Evolutionary conservation across 2,797 vertebrate genomes (phyloP).

Genomic region (Dallia pectoralis): DNA sequence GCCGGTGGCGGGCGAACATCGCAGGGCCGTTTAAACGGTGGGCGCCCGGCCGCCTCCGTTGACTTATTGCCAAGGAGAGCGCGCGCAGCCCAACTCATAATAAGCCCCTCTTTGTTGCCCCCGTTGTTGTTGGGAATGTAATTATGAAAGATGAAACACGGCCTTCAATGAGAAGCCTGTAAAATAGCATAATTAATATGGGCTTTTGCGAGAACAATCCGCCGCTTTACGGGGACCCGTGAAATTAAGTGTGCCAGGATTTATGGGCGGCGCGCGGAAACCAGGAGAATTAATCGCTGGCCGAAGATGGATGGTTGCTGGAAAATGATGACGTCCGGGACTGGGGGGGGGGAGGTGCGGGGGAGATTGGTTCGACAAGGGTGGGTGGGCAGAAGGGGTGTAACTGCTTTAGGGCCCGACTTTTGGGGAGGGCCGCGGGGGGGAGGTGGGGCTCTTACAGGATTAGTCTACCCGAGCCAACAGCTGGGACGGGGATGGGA

Average conservation of each 20-base stretch:
- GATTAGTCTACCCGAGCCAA: constrained; percentile 76
- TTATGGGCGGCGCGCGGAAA: constrained; percentile 97
- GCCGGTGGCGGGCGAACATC: constrained; percentile 16
- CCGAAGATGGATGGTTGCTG: constrained; percentile 98
- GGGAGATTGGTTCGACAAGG: constrained; percentile 63
- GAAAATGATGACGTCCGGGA: constrained; percentile 95
- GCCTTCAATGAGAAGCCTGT: constrained; percentile 98
- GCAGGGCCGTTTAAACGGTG: constrained; percentile 13
- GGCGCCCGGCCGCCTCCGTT: constrained; percentile 48
- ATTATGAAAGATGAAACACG: constrained; percentile 99
- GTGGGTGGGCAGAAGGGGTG: constrained; percentile 73
- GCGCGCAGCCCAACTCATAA: constrained; percentile 84
- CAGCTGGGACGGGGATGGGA: constrained; percentile 73
- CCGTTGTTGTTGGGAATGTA: constrained; percentile 92
- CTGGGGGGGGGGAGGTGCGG: constrained; percentile 66
- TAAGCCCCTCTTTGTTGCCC: constrained; percentile 86
- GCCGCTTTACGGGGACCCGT: constrained; percentile 92
- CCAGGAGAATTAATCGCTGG: constrained; percentile 96
- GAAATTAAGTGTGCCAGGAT: constrained; percentile 99
- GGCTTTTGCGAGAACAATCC: constrained; percentile 99
- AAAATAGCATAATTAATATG: constrained; percentile 99
- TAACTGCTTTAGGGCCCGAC: constrained; percentile 90
- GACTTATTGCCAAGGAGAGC: constrained; percentile 71
- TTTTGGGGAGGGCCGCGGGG: constrained; percentile 59
- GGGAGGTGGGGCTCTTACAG: constrained; percentile 68